Base-by-base conservation (phyloP, 2,888 invertebrate genomes). In the Parapristionchus giblindavisi region DNA sequence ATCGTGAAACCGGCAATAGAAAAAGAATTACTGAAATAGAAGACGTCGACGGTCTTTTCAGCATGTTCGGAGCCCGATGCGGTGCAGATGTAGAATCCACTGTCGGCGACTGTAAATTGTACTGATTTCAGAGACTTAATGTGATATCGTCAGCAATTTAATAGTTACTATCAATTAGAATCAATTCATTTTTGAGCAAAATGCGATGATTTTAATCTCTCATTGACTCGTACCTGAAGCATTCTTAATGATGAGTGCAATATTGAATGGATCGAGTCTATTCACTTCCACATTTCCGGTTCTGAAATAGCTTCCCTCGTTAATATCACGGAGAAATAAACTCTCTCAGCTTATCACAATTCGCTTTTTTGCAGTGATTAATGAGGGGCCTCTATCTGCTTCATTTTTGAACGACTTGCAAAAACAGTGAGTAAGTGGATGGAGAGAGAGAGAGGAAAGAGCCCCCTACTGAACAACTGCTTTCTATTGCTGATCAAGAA, bases 41-140 rank as follows among this genome's bases (percentile, higher is more conserved):
- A 70, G 27, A 82, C 77, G 76, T 82, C 82, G 60, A 82, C 78
- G 24, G 78, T 77, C 32, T 76, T 76, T 68, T 78, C 74, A 40
- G 77, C 71, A 11, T 76, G 76, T 27, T 65, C 74, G 36, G 76
- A 76, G 27, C 77, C 54, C 43, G 79, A 79, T 43, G 78, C 82
- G n/a, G 78, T 76, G 70, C 82, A 82, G n/a, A 63, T 70, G 75
- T 82, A 82, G 76, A 82, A 79, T 61, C 82, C 82, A 52, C 80
- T 81, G 75, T 82, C 79, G 8, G 78, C 77, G 0, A 78, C 66
- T 34, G 65, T 70, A 34, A 54, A 63, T 27, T 58, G 3, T 32
- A n/a, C n/a, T n/a, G 43, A 43, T 14, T 8, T 17, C 8, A 14
- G 43, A 43, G 17, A 8, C 43, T 43, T 17, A 17, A 17, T 43